Evolutionary conservation across 2,888 invertebrate species (phyloP), one percentile per base, ranked within the genome.

Genomic region (Idaea straminata): DNA sequence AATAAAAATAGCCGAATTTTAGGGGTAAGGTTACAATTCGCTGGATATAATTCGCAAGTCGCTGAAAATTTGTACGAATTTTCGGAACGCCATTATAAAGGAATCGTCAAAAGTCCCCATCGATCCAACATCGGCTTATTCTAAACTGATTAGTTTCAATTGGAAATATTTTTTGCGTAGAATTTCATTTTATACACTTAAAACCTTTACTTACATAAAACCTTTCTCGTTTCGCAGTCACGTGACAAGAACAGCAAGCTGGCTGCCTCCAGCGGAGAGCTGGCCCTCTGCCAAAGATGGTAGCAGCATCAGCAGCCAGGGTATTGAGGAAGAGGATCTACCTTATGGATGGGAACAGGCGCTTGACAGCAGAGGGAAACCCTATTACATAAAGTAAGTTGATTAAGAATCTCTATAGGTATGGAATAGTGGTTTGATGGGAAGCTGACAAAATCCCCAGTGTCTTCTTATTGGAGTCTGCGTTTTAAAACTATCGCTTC

Each of bases 311-410:
- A 72, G 79, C 70, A 75, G 76, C 87, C 85, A 74, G 67, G 74
- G 73, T 94, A 82, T 80, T 0, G 83, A 81, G 0, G 88, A 86
- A 1, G 88, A 86, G 0, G 94, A 95, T 61, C 93, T 98, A 66
- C 98, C 98, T 0, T 98, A 97, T 82, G 98, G 98, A 15, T 98
- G 98, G 98, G 98, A 98, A 85, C 95, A 96, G 81, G 98, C 97
- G 35, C 89, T 96, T 70, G 98, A 98, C 87, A 95, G 94, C 80
- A 95, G 96, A 71, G 96, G 96, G 73, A 95, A 96, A 78, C 94
- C 95, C 64, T 97, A 97, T 85, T 97, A 95, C 78, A 96, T 96
- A 87, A 96, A 96, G 96, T 96, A 79, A 95, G 95, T 92, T n/a
- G n/a, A n/a, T n/a, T n/a, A n/a, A n/a, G n/a, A n/a, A n/a, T n/a